Conservation (phyloP, 1,140 invertebrate genomes). For the Drusus annulatus region DNA sequence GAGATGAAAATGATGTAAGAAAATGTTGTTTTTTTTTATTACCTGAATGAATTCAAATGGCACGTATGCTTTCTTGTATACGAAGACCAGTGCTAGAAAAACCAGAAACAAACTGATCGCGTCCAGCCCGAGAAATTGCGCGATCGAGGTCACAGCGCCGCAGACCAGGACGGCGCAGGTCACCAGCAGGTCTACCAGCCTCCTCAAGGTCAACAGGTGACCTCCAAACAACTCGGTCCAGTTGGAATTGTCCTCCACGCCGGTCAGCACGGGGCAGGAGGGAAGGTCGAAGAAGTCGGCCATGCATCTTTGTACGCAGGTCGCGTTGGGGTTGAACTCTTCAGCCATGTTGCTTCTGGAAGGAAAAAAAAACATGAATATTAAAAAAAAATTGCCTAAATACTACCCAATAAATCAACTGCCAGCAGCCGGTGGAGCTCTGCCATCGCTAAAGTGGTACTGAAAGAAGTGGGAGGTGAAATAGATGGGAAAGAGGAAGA, state of each 20-base stretch:
- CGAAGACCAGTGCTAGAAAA: background rate
- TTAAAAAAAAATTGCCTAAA: no score
- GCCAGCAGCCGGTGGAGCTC: no score
- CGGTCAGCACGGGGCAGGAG: background rate
- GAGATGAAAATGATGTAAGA: no score
- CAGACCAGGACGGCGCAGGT: no score
- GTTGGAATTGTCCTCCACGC: no score
- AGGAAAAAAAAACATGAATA: no score
- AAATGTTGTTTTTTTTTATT: background rate
- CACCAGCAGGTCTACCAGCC: background rate
- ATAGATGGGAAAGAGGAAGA: no score
- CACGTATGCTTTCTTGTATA: conserved; percentile 18
- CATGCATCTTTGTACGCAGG: background rate
- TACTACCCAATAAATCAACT: no score
- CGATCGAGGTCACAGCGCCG: background rate
- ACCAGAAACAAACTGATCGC: background rate
- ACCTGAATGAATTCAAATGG: conserved; percentile 50
- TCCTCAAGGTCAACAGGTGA: background rate
- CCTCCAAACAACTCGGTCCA: no score
- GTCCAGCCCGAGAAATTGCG: background rate
- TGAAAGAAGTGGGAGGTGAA: no score
- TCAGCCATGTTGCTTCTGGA: no score
- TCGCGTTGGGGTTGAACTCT: background rate
- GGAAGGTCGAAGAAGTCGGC: background rate
- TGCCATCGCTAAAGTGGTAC: no score